Base-by-base conservation (phyloP, 2,888 invertebrate genomes). In the Erebia epiphron region DNA sequence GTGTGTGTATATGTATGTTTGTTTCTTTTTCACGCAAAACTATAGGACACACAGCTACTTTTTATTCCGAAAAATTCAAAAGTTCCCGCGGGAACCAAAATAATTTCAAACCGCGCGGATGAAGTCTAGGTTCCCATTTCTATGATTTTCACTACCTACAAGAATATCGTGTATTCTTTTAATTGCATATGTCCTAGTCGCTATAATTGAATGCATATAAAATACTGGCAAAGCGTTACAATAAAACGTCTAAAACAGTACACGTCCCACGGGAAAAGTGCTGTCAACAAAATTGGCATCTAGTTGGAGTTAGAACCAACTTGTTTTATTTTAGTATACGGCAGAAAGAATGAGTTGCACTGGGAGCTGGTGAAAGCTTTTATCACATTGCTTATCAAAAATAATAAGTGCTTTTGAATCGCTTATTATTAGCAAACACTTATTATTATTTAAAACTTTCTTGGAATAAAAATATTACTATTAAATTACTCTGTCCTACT, bases 301-400 rank as follows among this genome's bases (percentile, higher is more conserved):
- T 87, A 83, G 82, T 82, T 83, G 82, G 81, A 78, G 79, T 77
- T 78, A 80, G 82, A 80, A 83, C 86, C 81, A 78, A 82, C 80
- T 84, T 86, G 88, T 87, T 89, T 89, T 88, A 89, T 90, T 89
- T 84, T 79, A 84, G 78, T 80, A 79, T 46, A 46, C 80, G 77
- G 78, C 75, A 79, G 77, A 81, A 87, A 87, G 87, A 87, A 87
- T 62, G 49, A 62, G 14, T 14, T 21, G 46, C 21, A 21, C 62
- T 9, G 13, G 21, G 62, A 62, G 62, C 21, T 62, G 46, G 62
- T 14, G 62, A 46, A 46, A 5, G 11, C 4, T 14, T 62, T 14
- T 1, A 18, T 21, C 16, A 60, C 35, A 10, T 16, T 9, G 52
- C 2, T 16, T 16, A 16, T 11, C 43, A 21, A 21, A 1, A 21